Percentiles rank a stretch among this genome's conserved stretches.
Evolutionary conservation across 2,113 vertebrate genomes (phyloP).

Genomic region (Callithrix jacchus): DNA sequence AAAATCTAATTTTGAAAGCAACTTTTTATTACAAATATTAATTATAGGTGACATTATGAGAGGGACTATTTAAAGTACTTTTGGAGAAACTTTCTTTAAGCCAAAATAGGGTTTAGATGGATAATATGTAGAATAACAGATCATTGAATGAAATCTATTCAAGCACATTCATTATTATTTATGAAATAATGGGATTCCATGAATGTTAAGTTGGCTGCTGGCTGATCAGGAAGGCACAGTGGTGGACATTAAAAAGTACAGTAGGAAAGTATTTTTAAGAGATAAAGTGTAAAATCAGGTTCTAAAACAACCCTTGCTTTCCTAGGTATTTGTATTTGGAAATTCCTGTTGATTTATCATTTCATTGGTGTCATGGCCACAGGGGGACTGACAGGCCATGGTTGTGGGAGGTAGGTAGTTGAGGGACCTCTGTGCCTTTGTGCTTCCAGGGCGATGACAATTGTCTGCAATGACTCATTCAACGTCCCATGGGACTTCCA

Average conservation of each 20-base stretch:
- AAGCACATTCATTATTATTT: not conserved
- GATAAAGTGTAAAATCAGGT: not conserved
- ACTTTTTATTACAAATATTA: not conserved
- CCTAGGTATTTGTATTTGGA: not conserved
- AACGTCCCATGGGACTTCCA: not conserved
- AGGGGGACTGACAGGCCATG: not conserved
- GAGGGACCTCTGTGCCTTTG: not conserved
- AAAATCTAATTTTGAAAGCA: not conserved
- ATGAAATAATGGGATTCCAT: not conserved
- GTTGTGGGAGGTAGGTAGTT: not conserved
- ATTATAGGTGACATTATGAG: not conserved
- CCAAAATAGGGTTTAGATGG: slow-evolving; percentile 15
- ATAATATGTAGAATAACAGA: not conserved
- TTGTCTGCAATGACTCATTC: not conserved
- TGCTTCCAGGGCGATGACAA: not conserved
- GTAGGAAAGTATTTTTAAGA: not conserved
- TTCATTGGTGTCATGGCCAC: not conserved
- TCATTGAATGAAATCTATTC: not conserved
- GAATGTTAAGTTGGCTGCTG: not conserved
- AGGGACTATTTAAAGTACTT: not conserved
- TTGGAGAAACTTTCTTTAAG: slow-evolving; percentile 11
- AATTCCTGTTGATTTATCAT: not conserved
- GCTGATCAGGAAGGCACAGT: not conserved
- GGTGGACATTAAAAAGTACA: not conserved
- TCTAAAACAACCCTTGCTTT: not conserved